These are phyloP conservation scores for Sparidentex hasta DNA, from an alignment of 2,797 vertebrate species.

Conservation along the genomic window DNA sequence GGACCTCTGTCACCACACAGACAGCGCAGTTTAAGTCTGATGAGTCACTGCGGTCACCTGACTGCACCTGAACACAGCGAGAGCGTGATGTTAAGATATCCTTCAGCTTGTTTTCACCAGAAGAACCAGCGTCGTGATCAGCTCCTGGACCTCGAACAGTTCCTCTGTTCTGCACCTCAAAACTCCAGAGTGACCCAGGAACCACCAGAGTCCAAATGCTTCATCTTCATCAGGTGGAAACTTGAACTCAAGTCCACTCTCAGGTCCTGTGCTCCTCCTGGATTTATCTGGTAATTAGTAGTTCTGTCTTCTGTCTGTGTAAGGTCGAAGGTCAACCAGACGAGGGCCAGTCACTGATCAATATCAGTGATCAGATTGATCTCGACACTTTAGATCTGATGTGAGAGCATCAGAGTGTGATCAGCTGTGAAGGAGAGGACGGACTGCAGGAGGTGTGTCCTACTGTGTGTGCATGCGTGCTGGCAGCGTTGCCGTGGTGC, in stretches of 20 bases:
- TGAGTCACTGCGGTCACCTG: slow-evolving; percentile 8
- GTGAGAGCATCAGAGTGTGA: slow-evolving; percentile 4
- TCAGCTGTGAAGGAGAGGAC: slow-evolving; percentile 2
- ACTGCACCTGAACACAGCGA: not conserved
- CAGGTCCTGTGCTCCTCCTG: too few species aligned
- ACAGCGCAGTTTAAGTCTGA: not conserved
- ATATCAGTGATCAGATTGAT: not conserved
- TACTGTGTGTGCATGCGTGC: not conserved
- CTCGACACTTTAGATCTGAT: not conserved
- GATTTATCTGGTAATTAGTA: too few species aligned
- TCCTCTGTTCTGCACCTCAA: not conserved
- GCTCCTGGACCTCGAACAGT: not conserved
- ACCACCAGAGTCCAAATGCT: not conserved
- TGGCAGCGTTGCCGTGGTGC: slow-evolving; percentile 39
- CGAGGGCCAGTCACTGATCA: not conserved
- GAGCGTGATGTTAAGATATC: not conserved
- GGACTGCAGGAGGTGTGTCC: slow-evolving; percentile 16
- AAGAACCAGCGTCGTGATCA: not conserved
- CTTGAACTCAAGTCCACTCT: not conserved
- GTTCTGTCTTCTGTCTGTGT: not conserved
- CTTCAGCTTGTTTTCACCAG: not conserved
- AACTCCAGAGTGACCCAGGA: not conserved
- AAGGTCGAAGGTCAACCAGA: slow-evolving; percentile 1
- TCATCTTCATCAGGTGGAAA: not conserved
- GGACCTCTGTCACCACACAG: not conserved